Evolutionary conservation across 2,797 vertebrate species (phyloP).

Genomic region (Eospalax fontanierii): DNA sequence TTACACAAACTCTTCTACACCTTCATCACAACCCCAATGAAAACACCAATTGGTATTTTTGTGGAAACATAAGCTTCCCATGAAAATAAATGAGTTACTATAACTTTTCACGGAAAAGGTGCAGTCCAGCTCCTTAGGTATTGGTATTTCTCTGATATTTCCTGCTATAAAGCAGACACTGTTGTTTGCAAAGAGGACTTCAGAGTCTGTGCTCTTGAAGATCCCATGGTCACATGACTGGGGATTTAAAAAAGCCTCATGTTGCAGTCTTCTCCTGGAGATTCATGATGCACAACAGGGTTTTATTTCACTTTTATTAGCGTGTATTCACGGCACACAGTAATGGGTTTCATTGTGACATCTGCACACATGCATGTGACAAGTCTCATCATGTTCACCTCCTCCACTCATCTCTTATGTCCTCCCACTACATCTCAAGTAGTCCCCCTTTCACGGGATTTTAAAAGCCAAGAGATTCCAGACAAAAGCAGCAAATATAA

Average conservation of each 20-base stretch:
- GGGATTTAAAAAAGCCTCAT: not conserved
- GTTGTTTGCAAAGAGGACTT: not conserved
- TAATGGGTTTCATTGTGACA: not conserved
- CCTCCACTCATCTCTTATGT: not conserved
- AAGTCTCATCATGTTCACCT: not conserved
- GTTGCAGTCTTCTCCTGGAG: not conserved
- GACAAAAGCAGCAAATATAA: conserved; percentile 26
- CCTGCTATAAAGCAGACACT: not conserved
- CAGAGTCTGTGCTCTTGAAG: not conserved
- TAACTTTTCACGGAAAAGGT: not conserved
- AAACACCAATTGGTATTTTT: conserved; percentile 1
- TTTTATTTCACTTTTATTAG: conserved; percentile 44
- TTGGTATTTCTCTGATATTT: not conserved
- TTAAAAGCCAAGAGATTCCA: conserved; percentile 44
- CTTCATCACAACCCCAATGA: not conserved
- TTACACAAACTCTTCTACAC: not conserved
- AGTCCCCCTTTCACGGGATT: not conserved
- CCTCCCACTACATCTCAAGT: not conserved
- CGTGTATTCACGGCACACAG: not conserved
- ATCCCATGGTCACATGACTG: not conserved
- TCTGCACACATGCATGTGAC: too few relatives aligned
- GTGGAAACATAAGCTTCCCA: not conserved
- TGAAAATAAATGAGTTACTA: not conserved
- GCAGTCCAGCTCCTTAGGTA: not conserved
- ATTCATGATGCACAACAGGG: not conserved